phyloP scores from a whole-genome alignment of 64 coral and sea anemone species.

The Montipora foliosa region DNA sequence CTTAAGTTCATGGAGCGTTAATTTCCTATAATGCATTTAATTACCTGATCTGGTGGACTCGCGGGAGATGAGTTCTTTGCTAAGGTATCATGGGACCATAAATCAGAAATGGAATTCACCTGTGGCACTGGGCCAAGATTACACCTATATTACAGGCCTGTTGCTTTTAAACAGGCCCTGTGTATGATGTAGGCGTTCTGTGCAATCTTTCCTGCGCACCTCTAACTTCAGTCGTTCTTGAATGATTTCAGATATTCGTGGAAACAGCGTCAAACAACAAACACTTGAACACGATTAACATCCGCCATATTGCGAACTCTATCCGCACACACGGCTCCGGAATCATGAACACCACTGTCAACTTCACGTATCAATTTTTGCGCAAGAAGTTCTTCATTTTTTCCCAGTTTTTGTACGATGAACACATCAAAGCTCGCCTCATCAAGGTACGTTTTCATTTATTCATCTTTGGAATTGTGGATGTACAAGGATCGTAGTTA shows the following conservation, averaged over 20 bases:
- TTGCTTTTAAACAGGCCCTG: neutral
- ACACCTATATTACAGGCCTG: neutral
- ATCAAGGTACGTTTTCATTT: constrained; percentile 73
- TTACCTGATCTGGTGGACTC: too few relatives aligned
- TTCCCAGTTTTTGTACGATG: constrained; percentile 98
- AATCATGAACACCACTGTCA: constrained; percentile 99
- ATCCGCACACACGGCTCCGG: constrained; percentile 97
- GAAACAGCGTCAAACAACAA: constrained; percentile 97
- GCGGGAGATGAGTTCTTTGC: too few relatives aligned
- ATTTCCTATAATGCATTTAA: too few relatives aligned
- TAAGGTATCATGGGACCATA: too few relatives aligned
- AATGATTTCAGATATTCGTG: constrained; percentile 85
- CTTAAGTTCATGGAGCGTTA: too few relatives aligned
- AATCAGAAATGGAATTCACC: too few relatives aligned
- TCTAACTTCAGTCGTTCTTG: neutral
- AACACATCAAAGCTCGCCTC: constrained; percentile 98
- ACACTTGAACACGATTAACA: constrained; percentile 98
- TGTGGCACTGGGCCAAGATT: neutral
- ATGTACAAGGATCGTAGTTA: too few relatives aligned
- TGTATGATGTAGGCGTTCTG: neutral
- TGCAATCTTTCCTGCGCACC: neutral
- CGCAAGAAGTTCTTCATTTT: constrained; percentile 99
- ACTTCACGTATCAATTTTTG: constrained; percentile 98
- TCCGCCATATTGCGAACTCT: constrained; percentile 98
- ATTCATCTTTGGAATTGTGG: too few relatives aligned